Percentiles rank a stretch among this genome's conserved stretches.
phyloP scores from a whole-genome alignment of 2,888 invertebrate species.

The Lithosia quadra region DNA sequence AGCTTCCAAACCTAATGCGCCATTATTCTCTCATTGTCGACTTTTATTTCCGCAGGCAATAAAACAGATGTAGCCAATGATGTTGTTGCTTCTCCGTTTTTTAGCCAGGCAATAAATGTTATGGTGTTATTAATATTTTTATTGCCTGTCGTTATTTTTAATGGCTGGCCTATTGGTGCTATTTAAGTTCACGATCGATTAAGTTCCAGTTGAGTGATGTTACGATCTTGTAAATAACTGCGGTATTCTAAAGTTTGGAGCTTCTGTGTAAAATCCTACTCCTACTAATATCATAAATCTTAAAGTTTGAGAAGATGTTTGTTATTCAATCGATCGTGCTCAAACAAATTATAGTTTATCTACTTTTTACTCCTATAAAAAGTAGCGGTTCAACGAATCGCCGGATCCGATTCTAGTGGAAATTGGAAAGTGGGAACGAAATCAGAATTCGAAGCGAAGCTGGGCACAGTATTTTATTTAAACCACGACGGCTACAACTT shows the following conservation, averaged over 20 bases:
- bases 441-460: neutral
- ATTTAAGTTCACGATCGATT: neutral
- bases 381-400: too few relatives aligned
- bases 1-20: neutral
- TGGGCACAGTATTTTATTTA: neutral
- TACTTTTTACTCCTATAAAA: too few relatives aligned
- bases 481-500: too few relatives aligned
- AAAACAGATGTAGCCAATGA: conserved; percentile 32
- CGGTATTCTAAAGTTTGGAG: neutral
- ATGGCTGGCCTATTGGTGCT: conserved; percentile 26
- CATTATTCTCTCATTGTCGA: neutral
- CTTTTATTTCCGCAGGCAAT: conserved; percentile 11
- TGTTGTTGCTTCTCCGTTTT: conserved; percentile 27
- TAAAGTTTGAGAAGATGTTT: too few relatives aligned
- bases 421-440: too few relatives aligned
- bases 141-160: conserved; percentile 35
- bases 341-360: too few relatives aligned
- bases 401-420: too few relatives aligned
- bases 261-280: too few relatives aligned
- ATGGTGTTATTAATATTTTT: conserved; percentile 49
- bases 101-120: conserved; percentile 45
- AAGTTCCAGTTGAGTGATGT: neutral
- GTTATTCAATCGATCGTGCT: too few relatives aligned
- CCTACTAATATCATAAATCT: too few relatives aligned
- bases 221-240: neutral